These are phyloP conservation scores for Anableps anableps DNA, from an alignment of 2,797 vertebrate species.

Conservation along the genomic window DNA sequence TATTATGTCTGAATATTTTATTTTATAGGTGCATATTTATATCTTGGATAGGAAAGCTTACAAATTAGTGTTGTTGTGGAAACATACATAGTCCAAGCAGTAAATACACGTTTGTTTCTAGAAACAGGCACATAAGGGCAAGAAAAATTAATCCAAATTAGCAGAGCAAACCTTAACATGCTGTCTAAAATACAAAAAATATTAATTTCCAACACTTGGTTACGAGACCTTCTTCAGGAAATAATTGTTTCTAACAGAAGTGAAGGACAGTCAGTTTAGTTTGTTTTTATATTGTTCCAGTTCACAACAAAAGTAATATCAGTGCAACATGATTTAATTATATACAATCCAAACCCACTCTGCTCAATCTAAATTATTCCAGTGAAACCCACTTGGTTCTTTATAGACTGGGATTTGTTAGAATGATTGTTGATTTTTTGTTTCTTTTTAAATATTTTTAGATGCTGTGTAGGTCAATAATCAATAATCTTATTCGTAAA, in stretches of 20 bases:
- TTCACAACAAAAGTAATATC: neutral
- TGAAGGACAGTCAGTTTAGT: neutral
- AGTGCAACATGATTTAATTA: neutral
- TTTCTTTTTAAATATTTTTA: neutral
- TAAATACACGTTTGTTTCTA: neutral
- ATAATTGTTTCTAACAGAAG: neutral
- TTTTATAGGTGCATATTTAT: constrained; percentile 32
- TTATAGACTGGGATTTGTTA: neutral
- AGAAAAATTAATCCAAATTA: neutral
- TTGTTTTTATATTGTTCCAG: neutral
- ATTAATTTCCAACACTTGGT: neutral
- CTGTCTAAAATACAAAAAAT: neutral
- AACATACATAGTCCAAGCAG: constrained; percentile 1
- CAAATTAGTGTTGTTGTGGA: constrained; percentile 6
- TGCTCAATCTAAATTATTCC: neutral
- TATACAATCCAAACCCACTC: neutral
- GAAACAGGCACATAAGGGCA: neutral
- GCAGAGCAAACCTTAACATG: neutral
- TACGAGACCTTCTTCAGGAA: neutral
- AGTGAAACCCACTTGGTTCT: neutral
- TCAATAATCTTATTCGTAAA: neutral
- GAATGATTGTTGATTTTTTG: neutral
- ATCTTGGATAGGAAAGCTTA: neutral
- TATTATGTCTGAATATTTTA: constrained; percentile 21
- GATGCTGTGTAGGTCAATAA: neutral